These are phyloP conservation scores for Flexamia atlantica DNA, from an alignment of 2,888 invertebrate species.

Conservation along the genomic window DNA sequence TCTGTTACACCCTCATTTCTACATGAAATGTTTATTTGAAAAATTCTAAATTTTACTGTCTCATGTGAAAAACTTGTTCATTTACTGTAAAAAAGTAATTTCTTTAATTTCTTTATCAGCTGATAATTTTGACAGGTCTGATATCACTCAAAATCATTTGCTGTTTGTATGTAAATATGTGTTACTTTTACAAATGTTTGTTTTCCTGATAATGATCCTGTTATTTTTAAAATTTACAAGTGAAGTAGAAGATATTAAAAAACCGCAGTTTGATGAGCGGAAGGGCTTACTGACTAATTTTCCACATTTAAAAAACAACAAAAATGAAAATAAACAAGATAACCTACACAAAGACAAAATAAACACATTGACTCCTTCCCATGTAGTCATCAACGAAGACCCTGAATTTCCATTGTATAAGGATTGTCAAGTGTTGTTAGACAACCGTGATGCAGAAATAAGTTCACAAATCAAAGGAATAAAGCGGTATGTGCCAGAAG, in stretches of 20 bases:
- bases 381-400: neutral
- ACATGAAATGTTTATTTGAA: too few relatives aligned
- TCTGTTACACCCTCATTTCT: too few relatives aligned
- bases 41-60: too few relatives aligned
- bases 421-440: neutral
- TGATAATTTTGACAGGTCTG: neutral
- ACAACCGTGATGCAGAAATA: conserved; percentile 37
- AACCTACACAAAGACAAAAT: neutral
- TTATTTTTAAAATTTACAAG: conserved; percentile 21
- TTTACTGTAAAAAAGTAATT: conserved; percentile 34
- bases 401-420: conserved; percentile 12
- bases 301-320: neutral
- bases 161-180: conserved; percentile 1
- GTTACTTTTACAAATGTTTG: conserved; percentile 23
- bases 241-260: neutral
- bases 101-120: neutral
- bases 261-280: neutral
- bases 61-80: too few relatives aligned
- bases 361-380: neutral
- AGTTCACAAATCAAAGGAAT: conserved; percentile 17
- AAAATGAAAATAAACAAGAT: neutral
- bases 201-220: conserved; percentile 11
- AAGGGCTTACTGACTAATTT: neutral
- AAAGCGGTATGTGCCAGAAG: conserved; percentile 5
- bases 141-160: conserved; percentile 22